These are phyloP conservation scores for Pachliopta kotzebuea DNA, from an alignment of 2,888 invertebrate species.

Conservation along the genomic window DNA sequence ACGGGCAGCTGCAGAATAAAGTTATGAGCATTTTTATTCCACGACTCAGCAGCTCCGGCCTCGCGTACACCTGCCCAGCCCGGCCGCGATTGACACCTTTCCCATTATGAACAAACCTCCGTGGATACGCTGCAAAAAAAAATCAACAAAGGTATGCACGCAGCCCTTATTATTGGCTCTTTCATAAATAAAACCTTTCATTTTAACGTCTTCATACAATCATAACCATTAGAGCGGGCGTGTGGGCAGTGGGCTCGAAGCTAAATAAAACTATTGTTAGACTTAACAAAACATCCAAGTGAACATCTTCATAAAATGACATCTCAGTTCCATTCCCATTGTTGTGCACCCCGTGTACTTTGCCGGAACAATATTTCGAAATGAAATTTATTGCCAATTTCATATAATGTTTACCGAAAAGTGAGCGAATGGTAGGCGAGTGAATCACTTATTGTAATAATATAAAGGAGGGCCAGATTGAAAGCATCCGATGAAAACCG, in stretches of 20 bases:
- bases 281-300: constrained; percentile 72
- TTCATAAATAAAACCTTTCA: constrained; percentile 68
- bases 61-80: constrained; percentile 64
- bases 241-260: constrained; percentile 77
- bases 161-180: constrained; percentile 77
- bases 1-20: constrained; percentile 77
- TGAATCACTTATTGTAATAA: constrained; percentile 78
- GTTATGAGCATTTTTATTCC: constrained; percentile 77
- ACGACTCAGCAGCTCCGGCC: constrained; percentile 46
- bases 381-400: constrained; percentile 77
- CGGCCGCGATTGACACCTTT: constrained; percentile 76
- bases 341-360: constrained; percentile 54
- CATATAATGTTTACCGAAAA: constrained; percentile 74
- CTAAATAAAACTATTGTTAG: constrained; percentile 79
- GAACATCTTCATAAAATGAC: constrained; percentile 76
- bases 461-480: constrained; percentile 77
- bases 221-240: constrained; percentile 75
- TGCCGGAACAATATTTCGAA: constrained; percentile 63
- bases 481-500: constrained; percentile 75
- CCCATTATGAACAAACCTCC: constrained; percentile 64
- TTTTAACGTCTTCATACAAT: constrained; percentile 78
- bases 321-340: constrained; percentile 57
- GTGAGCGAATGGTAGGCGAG: constrained; percentile 73
- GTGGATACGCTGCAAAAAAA: constrained; percentile 60
- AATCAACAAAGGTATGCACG: constrained; percentile 67